Base-by-base conservation (phyloP, 2,797 vertebrate species). In the Gallinago solitaria region DNA sequence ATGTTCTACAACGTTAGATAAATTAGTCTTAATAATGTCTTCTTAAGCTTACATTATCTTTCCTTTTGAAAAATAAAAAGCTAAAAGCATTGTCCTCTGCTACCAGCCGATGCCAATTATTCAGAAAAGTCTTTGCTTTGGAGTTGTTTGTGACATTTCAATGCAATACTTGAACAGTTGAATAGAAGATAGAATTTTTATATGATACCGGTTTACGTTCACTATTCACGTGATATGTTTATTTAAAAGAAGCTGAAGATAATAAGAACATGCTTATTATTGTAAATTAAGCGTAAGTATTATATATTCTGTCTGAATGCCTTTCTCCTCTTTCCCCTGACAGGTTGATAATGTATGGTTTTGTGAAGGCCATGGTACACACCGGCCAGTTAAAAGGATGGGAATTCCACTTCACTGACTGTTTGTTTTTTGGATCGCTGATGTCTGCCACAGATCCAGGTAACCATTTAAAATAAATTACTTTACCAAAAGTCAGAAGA, bases 401-500 rank as follows among this genome's bases (percentile, higher is more conserved):
- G 92, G 98, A 98, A 96, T 98, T 99, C 97, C 96, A 98, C 95
- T 98, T 99, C 96, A 98, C 98, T 24, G 98, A 99, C 95, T 99
- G 98, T 80, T 98, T 99, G 77, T 97, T 98, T 97, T 99, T 99
- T 90, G 98, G 98, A 77, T 98, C 98, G 0, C 97, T 99, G 97
- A 98, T 99, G 96, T 99, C 98, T 82, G 98, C 98, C 91, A 99
- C 98, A 92, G 98, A 99, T 95, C 98, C 98, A 98, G 98, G 99
- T 98, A 99, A 98, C 37, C 17, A 4, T 85, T 84, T 91, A 89
- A 83, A 97, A 87, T 56, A 63, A 59, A 65, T 78, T 54, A 23
- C 56, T 81, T 87, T 47, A 69, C 70, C 10, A 65, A 60, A 83
- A 73, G 12, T 82, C 24, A 68, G 57, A 80, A 43, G 11, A 63